Evolutionary conservation across 2,888 invertebrate species (phyloP), one percentile per base, ranked within the genome.

Genomic region (Chloroclysta siterata): DNA sequence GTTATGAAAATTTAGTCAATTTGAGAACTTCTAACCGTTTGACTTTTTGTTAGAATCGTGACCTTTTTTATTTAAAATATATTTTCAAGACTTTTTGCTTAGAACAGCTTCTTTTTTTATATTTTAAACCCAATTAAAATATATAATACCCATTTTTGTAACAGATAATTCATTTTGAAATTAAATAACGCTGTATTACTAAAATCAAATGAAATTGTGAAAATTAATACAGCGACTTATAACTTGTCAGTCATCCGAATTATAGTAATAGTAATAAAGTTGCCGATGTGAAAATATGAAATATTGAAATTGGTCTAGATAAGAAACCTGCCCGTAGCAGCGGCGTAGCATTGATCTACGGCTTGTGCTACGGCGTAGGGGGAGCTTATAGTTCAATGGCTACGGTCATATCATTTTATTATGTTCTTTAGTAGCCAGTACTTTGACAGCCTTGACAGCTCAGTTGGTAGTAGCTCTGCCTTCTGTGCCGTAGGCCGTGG

Each of bases 1-100:
- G 52, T 55, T 65, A 51, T 60, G 55, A 54, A 65, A 62, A 51
- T 66, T 39, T 42, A 59, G 48, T 59, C 50, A 17, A 59, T 15
- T 7, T 42, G 42, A n/a, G 0, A 42, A 42, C n/a, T 14, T 14
- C 6, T 14, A 42, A n/a, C n/a, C n/a, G n/a, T n/a, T n/a, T n/a
- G 5, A n/a, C 4, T 0, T 4, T 4, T 29, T 29, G 29, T 29
- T 29, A 29, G 6, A 29, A 29, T 29, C 6, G 29, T 6, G 29
- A 6, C 5, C 29, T 29, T 1, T 6, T 6, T 29, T 29, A 5
- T 29, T 29, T 6, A 29, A 29, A 29, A 29, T 29, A 29, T 29
- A 1, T 29, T 6, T n/a, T n/a, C n/a, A n/a, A n/a, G n/a, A n/a
- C n/a, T n/a, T n/a, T n/a, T n/a, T n/a, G n/a, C n/a, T n/a, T n/a